Evolutionary conservation across 2,797 vertebrate species (phyloP).

Genomic region (Callimico goeldii): DNA sequence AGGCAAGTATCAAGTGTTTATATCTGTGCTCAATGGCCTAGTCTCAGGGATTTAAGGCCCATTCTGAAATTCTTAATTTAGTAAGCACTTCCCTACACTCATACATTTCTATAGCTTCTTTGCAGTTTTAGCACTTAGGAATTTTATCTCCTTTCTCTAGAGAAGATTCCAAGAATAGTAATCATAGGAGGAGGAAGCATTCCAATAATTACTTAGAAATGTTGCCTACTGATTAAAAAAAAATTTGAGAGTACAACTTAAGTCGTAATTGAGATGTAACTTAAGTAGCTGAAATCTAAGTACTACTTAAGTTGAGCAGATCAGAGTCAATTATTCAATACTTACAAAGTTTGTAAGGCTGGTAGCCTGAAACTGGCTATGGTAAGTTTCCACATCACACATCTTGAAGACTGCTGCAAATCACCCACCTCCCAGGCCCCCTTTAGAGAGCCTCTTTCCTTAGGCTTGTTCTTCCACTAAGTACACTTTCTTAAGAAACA

Average conservation of each 20-base stretch:
- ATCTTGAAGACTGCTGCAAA: background rate
- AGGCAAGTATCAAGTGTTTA: background rate
- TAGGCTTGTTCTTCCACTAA: background rate
- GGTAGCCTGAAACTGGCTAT: background rate
- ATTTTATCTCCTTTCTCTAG: conserved; percentile 19
- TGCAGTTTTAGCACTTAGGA: conserved; percentile 9
- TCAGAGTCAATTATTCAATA: background rate
- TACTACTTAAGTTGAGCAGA: background rate
- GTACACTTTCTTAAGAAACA: background rate
- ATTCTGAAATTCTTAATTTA: conserved; percentile 40
- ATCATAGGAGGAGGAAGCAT: background rate
- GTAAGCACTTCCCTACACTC: background rate
- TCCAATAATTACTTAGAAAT: background rate
- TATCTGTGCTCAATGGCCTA: background rate
- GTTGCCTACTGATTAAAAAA: conserved; percentile 4
- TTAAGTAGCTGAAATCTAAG: background rate
- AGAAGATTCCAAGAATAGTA: conserved; percentile 30
- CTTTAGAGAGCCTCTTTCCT: background rate
- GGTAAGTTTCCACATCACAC: background rate
- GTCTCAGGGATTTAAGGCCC: background rate
- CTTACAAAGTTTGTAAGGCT: conserved; percentile 2
- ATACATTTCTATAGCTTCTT: conserved; percentile 21
- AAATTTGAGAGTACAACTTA: background rate
- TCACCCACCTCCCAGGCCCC: background rate
- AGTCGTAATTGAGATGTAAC: background rate